Evolutionary conservation across 2,888 invertebrate species (phyloP).

Genomic region (Cactoblastis cactorum): DNA sequence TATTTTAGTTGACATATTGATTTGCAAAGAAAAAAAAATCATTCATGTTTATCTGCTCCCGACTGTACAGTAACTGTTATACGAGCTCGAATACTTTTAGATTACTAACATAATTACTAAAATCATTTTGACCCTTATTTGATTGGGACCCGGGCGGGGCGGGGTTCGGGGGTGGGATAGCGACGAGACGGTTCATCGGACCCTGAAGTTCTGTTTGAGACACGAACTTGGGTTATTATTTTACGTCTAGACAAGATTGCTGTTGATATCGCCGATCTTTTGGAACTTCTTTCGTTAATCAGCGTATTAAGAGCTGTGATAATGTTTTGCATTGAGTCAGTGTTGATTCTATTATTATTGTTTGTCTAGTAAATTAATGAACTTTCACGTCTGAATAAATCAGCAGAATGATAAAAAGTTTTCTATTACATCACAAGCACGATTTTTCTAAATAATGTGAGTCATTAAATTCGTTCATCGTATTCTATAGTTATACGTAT

Average conservation of each 20-base stretch:
- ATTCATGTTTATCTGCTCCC: no score
- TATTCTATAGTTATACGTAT: no score
- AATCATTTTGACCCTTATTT: not conserved
- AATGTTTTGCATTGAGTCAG: not conserved
- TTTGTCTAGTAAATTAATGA: not conserved
- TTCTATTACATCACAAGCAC: no score
- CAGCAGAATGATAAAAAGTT: not conserved
- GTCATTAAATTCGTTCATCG: no score
- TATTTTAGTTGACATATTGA: no score
- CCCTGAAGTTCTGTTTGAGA: constrained; percentile 38
- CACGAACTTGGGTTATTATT: constrained; percentile 44
- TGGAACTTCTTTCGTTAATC: not conserved
- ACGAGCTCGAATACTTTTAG: not conserved
- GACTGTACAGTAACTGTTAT: not conserved
- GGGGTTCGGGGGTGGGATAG: constrained; percentile 22
- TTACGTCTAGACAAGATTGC: constrained; percentile 47
- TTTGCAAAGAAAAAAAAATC: no score
- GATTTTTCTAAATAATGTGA: no score
- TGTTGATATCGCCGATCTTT: constrained; percentile 19
- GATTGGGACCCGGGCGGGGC: constrained; percentile 26
- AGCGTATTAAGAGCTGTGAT: not conserved
- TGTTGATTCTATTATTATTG: not conserved
- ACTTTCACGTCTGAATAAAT: not conserved
- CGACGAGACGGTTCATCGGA: constrained; percentile 67
- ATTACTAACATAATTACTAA: not conserved